Percentiles rank a stretch among this genome's conserved stretches.
phyloP scores from a whole-genome alignment of 2,113 vertebrate genomes.

The Elaphurus davidianus region DNA sequence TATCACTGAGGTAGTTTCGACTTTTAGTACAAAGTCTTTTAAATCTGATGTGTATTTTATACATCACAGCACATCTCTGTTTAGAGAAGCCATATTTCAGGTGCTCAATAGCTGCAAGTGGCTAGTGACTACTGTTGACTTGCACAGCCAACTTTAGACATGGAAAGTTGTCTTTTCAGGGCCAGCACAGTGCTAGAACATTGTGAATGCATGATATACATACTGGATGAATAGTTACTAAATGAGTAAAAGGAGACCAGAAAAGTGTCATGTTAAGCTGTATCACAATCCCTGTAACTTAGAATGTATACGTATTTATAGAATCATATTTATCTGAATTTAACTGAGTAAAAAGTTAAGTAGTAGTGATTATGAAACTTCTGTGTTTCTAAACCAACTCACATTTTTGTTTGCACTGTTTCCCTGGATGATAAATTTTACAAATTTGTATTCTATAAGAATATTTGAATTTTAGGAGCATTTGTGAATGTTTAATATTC shows the following conservation, averaged over 20 bases:
- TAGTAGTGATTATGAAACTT: not conserved
- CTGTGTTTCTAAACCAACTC: not conserved
- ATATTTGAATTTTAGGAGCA: slow-evolving; percentile 20
- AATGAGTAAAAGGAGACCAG: not conserved
- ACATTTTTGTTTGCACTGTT: slow-evolving; percentile 11
- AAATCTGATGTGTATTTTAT: not conserved
- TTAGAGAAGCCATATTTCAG: not conserved
- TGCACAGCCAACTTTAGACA: not conserved
- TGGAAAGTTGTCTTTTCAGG: not conserved
- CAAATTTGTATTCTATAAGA: not conserved
- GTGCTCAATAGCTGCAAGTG: not conserved
- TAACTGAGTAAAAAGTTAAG: slow-evolving; percentile 27
- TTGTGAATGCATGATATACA: not conserved
- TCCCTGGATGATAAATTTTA: slow-evolving; percentile 16
- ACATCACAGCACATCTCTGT: not conserved
- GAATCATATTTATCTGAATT: slow-evolving; percentile 1
- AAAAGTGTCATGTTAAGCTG: not conserved
- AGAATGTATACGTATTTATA: not conserved
- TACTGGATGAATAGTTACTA: not conserved
- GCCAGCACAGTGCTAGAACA: not conserved
- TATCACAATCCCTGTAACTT: not conserved
- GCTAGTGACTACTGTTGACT: not conserved
- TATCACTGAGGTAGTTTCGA: not conserved
- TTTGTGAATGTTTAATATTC: slow-evolving; percentile 42
- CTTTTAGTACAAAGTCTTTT: not conserved